These are phyloP conservation scores for Deilephila elpenor DNA, from an alignment of 2,888 invertebrate genomes.

Conservation along the genomic window DNA sequence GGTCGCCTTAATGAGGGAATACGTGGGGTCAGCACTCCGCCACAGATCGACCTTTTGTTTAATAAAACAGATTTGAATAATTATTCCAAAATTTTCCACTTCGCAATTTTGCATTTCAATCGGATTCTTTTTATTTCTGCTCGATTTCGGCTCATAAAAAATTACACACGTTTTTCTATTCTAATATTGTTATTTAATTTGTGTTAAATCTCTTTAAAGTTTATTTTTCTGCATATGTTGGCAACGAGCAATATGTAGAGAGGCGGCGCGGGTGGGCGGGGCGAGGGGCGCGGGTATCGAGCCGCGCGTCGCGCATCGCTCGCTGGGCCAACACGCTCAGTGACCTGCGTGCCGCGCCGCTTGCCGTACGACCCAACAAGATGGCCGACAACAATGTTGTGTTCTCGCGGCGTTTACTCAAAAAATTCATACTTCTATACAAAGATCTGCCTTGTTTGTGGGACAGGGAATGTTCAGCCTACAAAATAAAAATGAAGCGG, in stretches of 20 bases:
- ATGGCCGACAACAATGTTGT: conserved; percentile 61
- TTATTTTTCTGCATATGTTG: neutral
- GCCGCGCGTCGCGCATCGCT: conserved; percentile 37
- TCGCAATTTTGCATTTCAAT: neutral
- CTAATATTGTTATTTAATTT: neutral
- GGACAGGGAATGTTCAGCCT: conserved; percentile 60
- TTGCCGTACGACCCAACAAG: conserved; percentile 58
- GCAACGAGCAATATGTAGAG: conserved; percentile 8
- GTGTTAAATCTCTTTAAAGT: neutral
- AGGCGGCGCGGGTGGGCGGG: neutral
- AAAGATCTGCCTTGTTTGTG: conserved; percentile 68
- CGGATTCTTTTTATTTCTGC: neutral
- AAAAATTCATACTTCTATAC: conserved; percentile 65
- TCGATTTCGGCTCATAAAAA: too few species aligned
- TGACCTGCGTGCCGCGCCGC: conserved; percentile 72
- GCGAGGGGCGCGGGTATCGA: conserved; percentile 33
- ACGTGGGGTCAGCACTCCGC: conserved; percentile 13
- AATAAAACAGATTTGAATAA: neutral
- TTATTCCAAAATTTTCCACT: neutral
- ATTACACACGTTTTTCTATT: too few species aligned
- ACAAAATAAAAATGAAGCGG: conserved; percentile 66
- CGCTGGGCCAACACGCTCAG: conserved; percentile 54
- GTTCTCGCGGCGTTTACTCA: conserved; percentile 69
- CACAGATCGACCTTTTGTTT: neutral
- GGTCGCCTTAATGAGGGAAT: conserved; percentile 3